A percentile compares a stretch with the other conserved stretches of the same genome.
phyloP scores from a whole-genome alignment of 30 jellyfish, hydroid and myxozoan genomes.

The Aurelia sp. region DNA sequence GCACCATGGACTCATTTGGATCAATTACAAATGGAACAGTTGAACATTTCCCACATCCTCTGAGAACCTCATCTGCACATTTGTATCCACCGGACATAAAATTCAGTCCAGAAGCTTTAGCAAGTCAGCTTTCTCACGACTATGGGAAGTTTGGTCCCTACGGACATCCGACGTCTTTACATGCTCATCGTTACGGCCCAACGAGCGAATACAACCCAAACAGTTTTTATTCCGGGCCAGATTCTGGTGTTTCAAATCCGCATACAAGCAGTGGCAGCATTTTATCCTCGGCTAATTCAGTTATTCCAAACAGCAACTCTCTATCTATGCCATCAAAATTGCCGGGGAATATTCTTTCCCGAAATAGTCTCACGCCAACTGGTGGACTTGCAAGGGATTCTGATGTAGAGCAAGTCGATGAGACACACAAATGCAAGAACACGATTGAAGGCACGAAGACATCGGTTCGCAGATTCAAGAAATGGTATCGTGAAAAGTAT shows the following conservation, averaged over 20 bases:
- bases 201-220: slow-evolving; percentile 43
- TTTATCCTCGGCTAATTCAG: slow-evolving; percentile 9
- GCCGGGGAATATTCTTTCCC: slow-evolving; percentile 46
- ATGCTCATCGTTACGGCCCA: slow-evolving; percentile 53
- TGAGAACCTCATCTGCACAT: slow-evolving; percentile 36
- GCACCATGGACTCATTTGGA: slow-evolving; percentile 60
- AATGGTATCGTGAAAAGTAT: slow-evolving; percentile 95
- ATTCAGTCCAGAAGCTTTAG: slow-evolving; percentile 41
- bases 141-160: slow-evolving; percentile 62
- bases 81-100: slow-evolving; percentile 48
- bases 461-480: slow-evolving; percentile 92
- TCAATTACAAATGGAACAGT: slow-evolving; percentile 42
- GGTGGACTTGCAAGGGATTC: slow-evolving; percentile 78
- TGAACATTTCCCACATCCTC: slow-evolving; percentile 67
- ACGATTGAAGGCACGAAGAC: slow-evolving; percentile 99
- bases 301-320: slow-evolving; percentile 13
- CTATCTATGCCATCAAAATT: slow-evolving; percentile 30
- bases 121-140: slow-evolving; percentile 64
- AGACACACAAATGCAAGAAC: slow-evolving; percentile 96
- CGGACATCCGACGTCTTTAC: slow-evolving; percentile 43
- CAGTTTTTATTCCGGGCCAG: slow-evolving; percentile 49
- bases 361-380: slow-evolving; percentile 58
- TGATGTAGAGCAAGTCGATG: slow-evolving; percentile 97
- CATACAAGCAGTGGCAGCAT: slow-evolving; percentile 28
- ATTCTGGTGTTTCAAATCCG: slow-evolving; percentile 10